phyloP scores from a whole-genome alignment of 2,888 invertebrate species.

The Phania funesta region DNA sequence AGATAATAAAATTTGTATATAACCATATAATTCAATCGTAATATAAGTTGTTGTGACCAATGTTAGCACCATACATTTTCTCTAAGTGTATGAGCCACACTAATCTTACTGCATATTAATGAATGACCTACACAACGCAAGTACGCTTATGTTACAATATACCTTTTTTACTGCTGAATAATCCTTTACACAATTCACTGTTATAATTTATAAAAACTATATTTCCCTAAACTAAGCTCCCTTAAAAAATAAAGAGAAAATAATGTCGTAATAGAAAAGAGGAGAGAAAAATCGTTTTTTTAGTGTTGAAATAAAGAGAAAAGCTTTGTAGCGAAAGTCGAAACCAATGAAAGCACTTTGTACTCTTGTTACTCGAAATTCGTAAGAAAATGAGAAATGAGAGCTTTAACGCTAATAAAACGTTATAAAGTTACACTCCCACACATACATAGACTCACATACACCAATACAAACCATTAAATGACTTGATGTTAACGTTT shows the following conservation, averaged over 20 bases:
- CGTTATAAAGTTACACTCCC: not conserved
- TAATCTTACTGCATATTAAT: constrained; percentile 26
- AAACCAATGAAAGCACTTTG: not conserved
- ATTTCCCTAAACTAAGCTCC: too few species aligned
- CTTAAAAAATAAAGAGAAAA: too few species aligned
- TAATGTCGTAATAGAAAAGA: too few species aligned
- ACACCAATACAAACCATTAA: not conserved
- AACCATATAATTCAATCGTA: too few species aligned
- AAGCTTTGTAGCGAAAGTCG: not conserved
- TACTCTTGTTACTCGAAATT: not conserved
- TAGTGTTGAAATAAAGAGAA: not conserved
- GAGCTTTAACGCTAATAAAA: not conserved
- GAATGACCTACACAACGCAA: constrained; percentile 16
- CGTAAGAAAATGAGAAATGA: not conserved
- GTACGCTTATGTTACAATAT: not conserved
- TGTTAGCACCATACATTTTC: not conserved
- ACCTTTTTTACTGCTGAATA: not conserved
- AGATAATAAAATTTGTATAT: too few species aligned
- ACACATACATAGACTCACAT: not conserved
- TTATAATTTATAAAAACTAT: too few species aligned
- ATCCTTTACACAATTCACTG: not conserved
- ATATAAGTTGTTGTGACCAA: too few species aligned
- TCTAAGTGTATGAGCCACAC: constrained; percentile 58
- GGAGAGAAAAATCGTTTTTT: too few species aligned
- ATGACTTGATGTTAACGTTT: constrained; percentile 47